Base-by-base conservation (phyloP, 2,113 vertebrate species). In the Macheiramphus alcinus region DNA sequence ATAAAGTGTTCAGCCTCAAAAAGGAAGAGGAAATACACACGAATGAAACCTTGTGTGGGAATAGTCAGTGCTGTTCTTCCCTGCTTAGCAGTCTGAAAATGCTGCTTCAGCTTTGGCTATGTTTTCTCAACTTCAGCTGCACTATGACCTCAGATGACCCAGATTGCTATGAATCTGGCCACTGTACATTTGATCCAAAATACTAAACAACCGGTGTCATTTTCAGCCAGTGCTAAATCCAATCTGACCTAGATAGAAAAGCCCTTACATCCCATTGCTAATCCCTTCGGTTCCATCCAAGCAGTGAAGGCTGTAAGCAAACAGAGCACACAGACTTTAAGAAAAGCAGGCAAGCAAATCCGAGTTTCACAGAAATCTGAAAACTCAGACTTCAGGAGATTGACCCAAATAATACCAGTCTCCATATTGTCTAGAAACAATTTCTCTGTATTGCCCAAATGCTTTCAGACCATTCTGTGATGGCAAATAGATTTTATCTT, bases 81-180 rank as follows among this genome's bases (percentile, higher is more conserved):
- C 82, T 47, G 32, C 26, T 71, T 36, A 59, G 43, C n/a, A 84
- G 66, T 40, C 59, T 80, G 61, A 68, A 93, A 94, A 63, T 16
- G 47, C 90, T 84, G 76, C 80, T 53, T 84, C 91, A 67, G 48
- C 80, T 86, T 65, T 36, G 40, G 53, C 88, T 59, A 1, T 31
- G 62, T 78, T 89, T 81, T 68, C 80, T 97, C 92, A 87, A 79
- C 93, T 92, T 95, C 7, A 6, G 27, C 73, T 97, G 88, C 88
- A 84, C 94, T 93, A 4, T 86, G 92, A 89, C 95, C 94, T 47
- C 48, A 47, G 72, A 23, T 42, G 83, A 83, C 92, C 94, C 83
- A 86, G 61, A 31, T 92, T 84, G 92, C 91, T 65, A 56, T 36
- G 36, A 86, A 89, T 88, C 70, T 94, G 80, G 82, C 58, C 94